Evolutionary conservation across 1,140 invertebrate genomes (phyloP).

Genomic region (Eciton burchellii): DNA sequence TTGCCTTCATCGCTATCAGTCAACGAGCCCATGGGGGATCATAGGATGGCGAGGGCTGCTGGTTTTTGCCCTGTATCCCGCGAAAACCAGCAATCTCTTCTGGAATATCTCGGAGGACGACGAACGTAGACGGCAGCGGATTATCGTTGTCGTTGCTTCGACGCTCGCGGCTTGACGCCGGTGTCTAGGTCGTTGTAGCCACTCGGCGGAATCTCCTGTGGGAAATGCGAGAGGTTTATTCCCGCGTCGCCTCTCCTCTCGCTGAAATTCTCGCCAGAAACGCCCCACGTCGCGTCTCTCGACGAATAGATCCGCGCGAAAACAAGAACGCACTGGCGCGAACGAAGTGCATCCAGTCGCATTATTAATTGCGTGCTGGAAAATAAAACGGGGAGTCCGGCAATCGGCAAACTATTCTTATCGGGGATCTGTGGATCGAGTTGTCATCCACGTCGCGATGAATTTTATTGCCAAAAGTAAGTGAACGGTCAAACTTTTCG

Average conservation of each 20-base stretch:
- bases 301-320: slow-evolving; percentile 40
- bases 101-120: slow-evolving; percentile 27
- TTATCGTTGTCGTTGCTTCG: slow-evolving; percentile 56
- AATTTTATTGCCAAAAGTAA: not conserved
- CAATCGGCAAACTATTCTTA: not conserved
- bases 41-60: not conserved
- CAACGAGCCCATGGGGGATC: slow-evolving; percentile 8
- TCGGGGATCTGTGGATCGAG: not conserved
- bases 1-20: not conserved
- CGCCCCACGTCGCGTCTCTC: slow-evolving; percentile 34
- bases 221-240: slow-evolving; percentile 61
- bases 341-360: slow-evolving; percentile 8
- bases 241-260: slow-evolving; percentile 29
- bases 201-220: slow-evolving; percentile 44
- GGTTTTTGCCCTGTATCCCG: not conserved
- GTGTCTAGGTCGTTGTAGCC: slow-evolving; percentile 14
- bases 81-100: slow-evolving; percentile 37
- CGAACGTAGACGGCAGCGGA: slow-evolving; percentile 13
- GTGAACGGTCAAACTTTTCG: not conserved
- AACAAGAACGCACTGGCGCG: slow-evolving; percentile 26
- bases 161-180: slow-evolving; percentile 45
- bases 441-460: not conserved
- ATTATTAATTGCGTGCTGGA: slow-evolving; percentile 38
- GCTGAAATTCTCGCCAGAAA: slow-evolving; percentile 42
- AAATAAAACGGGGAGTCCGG: not conserved